Percentiles rank a stretch among this genome's conserved stretches.
Conservation (phyloP, 2,797 vertebrate genomes). For the Mormyrus proboscirostris region DNA sequence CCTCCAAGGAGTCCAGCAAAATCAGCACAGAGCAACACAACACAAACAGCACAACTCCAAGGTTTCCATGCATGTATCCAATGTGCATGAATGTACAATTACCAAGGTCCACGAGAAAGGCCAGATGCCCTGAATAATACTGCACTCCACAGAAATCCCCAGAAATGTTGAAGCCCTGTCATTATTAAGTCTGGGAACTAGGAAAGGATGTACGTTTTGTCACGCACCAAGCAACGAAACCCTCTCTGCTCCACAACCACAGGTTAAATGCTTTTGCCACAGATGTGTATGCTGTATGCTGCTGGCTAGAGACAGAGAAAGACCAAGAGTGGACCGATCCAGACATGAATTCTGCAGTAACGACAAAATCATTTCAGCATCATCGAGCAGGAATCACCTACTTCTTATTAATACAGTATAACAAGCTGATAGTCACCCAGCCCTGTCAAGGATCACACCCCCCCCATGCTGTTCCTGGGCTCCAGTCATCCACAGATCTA, state of each 20-base stretch:
- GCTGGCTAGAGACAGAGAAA: background rate
- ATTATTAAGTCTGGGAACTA: background rate
- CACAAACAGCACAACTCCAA: background rate
- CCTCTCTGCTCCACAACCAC: background rate
- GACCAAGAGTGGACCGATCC: background rate
- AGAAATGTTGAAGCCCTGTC: background rate
- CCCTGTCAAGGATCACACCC: background rate
- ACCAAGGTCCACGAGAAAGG: background rate
- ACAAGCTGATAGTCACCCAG: background rate
- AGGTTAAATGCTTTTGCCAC: slow-evolving; percentile 16
- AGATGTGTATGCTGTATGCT: background rate
- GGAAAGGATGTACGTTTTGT: background rate
- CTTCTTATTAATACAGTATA: background rate
- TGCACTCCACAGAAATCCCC: background rate
- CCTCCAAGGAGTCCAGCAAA: slow-evolving; percentile 37
- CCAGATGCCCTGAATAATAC: background rate
- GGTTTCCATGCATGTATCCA: background rate
- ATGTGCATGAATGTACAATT: background rate
- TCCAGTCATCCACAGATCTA: background rate
- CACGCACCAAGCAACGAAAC: background rate
- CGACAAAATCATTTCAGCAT: background rate
- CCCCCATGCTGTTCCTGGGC: background rate
- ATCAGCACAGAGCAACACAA: background rate
- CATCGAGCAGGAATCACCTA: background rate
- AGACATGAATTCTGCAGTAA: background rate